Evolutionary conservation across 2,113 vertebrate species (phyloP).

Genomic region (Ptilonorhynchus violaceus): DNA sequence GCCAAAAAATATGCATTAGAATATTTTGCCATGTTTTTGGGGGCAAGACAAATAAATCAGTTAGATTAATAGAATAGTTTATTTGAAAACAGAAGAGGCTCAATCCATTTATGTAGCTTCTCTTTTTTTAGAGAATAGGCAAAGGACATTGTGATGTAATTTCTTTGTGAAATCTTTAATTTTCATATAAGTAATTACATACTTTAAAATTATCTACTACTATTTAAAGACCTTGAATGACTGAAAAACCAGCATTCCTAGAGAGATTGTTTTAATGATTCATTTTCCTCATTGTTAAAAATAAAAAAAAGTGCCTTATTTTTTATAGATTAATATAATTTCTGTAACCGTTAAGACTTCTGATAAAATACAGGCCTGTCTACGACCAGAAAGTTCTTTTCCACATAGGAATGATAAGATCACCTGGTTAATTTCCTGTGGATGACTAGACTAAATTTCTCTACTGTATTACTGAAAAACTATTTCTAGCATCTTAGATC

Average conservation of each 20-base stretch:
- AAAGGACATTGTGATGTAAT: not conserved
- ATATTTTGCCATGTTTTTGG: not conserved
- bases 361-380: not conserved
- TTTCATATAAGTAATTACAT: not conserved
- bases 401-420: not conserved
- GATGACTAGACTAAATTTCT: not conserved
- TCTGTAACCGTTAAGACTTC: not conserved
- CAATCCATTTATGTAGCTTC: not conserved
- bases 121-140: not conserved
- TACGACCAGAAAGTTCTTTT: not conserved
- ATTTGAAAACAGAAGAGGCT: not conserved
- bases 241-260: not conserved
- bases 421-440: not conserved
- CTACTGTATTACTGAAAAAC: not conserved
- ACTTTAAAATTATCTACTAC: not conserved
- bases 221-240: not conserved
- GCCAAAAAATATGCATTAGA: not conserved
- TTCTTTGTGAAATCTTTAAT: not conserved
- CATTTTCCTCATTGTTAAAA: not conserved
- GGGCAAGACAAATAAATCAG: not conserved
- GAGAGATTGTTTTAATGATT: not conserved
- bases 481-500: not conserved
- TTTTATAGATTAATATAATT: not conserved
- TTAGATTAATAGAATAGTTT: not conserved
- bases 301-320: not conserved